phyloP scores from a whole-genome alignment of 2,797 vertebrate genomes.

The Spheniscus humboldti region DNA sequence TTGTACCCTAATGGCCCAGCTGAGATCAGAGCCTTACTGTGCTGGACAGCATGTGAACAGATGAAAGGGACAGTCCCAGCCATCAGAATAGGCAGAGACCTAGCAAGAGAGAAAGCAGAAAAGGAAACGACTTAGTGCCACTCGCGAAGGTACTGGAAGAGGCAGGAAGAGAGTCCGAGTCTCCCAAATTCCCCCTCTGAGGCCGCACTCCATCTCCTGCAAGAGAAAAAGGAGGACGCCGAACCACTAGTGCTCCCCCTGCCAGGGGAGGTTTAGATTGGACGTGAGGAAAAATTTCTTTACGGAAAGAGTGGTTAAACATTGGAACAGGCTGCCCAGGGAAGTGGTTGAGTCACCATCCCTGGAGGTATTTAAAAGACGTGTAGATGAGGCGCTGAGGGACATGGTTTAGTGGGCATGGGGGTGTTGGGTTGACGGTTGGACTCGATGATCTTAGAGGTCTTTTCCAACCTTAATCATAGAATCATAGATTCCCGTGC shows the following conservation, averaged over 20 bases:
- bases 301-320: too few species aligned
- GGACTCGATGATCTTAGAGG: too few species aligned
- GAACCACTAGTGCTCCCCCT: background rate
- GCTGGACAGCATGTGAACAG: background rate
- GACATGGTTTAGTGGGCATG: too few species aligned
- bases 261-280: too few species aligned
- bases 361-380: too few species aligned
- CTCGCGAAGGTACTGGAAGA: background rate
- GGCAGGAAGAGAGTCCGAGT: background rate
- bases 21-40: background rate
- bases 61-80: background rate
- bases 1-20: background rate
- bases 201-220: background rate
- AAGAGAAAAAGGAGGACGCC: background rate
- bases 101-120: background rate
- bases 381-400: too few species aligned
- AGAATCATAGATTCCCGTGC: too few species aligned
- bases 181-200: background rate
- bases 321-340: too few species aligned
- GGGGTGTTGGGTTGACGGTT: too few species aligned
- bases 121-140: background rate
- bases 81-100: accelerated
- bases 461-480: too few species aligned
- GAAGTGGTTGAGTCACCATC: too few species aligned
- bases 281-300: too few species aligned